Evolutionary conservation across 2,888 invertebrate genomes (phyloP).

Genomic region (Hypomecis atomaria): DNA sequence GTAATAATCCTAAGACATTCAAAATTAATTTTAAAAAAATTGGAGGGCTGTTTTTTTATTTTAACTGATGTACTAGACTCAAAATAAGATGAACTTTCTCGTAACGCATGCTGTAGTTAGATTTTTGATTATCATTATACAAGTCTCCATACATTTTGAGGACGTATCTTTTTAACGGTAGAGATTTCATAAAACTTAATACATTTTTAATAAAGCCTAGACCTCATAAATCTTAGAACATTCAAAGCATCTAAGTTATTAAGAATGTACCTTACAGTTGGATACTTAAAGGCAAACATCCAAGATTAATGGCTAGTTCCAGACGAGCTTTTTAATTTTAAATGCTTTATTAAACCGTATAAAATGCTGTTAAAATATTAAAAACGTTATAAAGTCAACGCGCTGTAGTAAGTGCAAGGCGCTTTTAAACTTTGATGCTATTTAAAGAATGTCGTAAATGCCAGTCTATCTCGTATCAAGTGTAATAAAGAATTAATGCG

Average conservation of each 20-base stretch:
- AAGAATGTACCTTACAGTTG: slow-evolving; percentile 22
- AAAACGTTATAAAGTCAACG: slow-evolving; percentile 39
- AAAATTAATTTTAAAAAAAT: too few species aligned
- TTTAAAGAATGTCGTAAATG: slow-evolving; percentile 69
- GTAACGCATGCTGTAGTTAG: too few species aligned
- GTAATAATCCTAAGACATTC: too few species aligned
- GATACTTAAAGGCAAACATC: slow-evolving; percentile 32
- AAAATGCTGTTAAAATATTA: slow-evolving; percentile 53
- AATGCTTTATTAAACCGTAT: slow-evolving; percentile 48
- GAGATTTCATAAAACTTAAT: slow-evolving; percentile 9
- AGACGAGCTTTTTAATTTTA: slow-evolving; percentile 43
- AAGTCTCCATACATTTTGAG: too few species aligned
- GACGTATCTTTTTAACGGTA: not conserved
- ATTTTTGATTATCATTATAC: too few species aligned
- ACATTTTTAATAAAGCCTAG: slow-evolving; percentile 22
- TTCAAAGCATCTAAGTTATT: slow-evolving; percentile 24
- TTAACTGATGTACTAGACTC: too few species aligned
- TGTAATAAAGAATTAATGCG: slow-evolving; percentile 69
- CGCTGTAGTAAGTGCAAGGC: slow-evolving; percentile 46
- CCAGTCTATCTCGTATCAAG: slow-evolving; percentile 65
- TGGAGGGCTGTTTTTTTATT: too few species aligned
- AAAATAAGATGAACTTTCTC: too few species aligned
- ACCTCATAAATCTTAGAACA: slow-evolving; percentile 18
- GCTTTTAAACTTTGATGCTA: slow-evolving; percentile 62
- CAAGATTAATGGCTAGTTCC: slow-evolving; percentile 27